Conservation (phyloP, 2,797 vertebrate species). For the Otus scops region DNA sequence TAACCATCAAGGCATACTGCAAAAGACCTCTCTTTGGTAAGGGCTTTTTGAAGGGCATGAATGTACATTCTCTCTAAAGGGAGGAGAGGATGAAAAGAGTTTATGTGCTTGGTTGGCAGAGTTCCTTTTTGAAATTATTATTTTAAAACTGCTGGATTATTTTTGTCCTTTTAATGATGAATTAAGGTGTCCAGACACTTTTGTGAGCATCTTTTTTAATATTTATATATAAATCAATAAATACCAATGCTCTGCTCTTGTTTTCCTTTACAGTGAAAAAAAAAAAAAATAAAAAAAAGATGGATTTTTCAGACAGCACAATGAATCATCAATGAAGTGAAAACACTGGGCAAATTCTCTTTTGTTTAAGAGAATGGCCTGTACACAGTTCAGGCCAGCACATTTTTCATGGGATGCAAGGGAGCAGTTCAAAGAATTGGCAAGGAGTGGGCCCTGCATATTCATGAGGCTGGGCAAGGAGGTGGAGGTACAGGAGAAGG, state of each 20-base stretch:
- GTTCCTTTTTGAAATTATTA: background rate
- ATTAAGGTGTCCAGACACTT: background rate
- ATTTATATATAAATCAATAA: background rate
- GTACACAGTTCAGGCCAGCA: conserved; percentile 40
- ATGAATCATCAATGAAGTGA: conserved; percentile 51
- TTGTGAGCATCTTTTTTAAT: background rate
- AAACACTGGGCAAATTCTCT: conserved; percentile 51
- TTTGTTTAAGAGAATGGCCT: conserved; percentile 55
- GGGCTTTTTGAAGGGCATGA: background rate
- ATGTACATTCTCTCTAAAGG: background rate
- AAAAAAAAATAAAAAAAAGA: background rate
- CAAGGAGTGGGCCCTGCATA: conserved; percentile 43
- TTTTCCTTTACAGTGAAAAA: background rate
- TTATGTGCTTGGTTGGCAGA: background rate
- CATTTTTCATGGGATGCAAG: conserved; percentile 62
- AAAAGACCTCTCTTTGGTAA: background rate
- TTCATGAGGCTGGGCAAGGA: conserved; percentile 61
- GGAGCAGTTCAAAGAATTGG: conserved; percentile 62
- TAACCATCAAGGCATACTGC: background rate
- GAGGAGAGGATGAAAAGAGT: background rate
- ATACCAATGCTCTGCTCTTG: background rate
- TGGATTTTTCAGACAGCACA: conserved; percentile 35
- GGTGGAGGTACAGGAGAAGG: conserved; percentile 47
- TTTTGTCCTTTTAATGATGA: background rate
- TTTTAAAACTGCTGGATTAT: background rate